Base-by-base conservation (phyloP, 2,797 vertebrate genomes). In the Botia almorhae region DNA sequence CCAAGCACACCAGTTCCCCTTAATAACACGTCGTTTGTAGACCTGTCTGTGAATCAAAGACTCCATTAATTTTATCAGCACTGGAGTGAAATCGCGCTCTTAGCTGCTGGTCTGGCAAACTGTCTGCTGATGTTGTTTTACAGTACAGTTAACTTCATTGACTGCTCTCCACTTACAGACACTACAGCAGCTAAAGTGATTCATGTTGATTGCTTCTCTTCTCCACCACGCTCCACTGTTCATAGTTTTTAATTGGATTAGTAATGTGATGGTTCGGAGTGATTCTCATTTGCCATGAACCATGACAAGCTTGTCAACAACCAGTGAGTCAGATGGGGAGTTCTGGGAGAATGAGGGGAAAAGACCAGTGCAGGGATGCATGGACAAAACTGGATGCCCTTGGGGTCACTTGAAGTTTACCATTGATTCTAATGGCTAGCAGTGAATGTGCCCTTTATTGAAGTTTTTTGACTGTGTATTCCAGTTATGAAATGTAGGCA, bases 151-250 rank as follows among this genome's bases (percentile, higher is more conserved):
- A 84, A 78, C 74, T 82, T 75, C 74, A 84, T 83, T 51, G 74
- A 71, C 78, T 80, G 78, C 83, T 80, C 87, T 89, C 83, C 84
- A 87, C 51, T 91, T 84, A 82, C 77, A 81, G 63, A 81, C 87
- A 84, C 63, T 87, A 51, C 78, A 87, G 4, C 89, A 88, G 91
- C 88, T 90, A 88, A 56, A 88, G 88, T 89, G 90, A 92, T 93
- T 93, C 88, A 93, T 92, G 88, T 88, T 93, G 91, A 92, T 90
- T 92, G 87, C 68, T 81, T 85, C 85, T 91, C 91, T 92, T 92
- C 85, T 87, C 90, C 91, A 92, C 82, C 89, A 89, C 87, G 88
- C 87, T 63, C 91, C 89, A 84, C 88, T 90, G 84, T 85, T 90
- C 84, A 81, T 85, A 82, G 77, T 88, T 88, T 19, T 92, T 93